Percentiles rank a stretch among this genome's conserved stretches.
phyloP scores from a whole-genome alignment of 2,797 vertebrate genomes.

The Fringilla coelebs region DNA sequence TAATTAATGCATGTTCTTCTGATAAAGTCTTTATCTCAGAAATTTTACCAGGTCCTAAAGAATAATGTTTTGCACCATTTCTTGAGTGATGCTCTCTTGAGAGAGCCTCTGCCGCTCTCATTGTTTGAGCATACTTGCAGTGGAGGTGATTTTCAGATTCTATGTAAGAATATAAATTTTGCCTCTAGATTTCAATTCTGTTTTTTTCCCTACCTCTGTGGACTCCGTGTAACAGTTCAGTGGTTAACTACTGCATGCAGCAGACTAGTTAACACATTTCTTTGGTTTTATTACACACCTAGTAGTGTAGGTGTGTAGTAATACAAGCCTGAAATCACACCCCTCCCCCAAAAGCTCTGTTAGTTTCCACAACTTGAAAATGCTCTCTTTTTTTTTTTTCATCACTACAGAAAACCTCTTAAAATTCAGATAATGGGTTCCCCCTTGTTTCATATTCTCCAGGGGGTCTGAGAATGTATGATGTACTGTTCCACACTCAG shows the following conservation, averaged over 20 bases:
- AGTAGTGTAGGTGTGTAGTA: too few relatives aligned
- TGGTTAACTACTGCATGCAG: neutral
- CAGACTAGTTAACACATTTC: neutral
- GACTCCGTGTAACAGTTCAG: rapidly evolving
- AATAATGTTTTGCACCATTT: neutral
- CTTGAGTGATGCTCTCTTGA: neutral
- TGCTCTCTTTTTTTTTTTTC: neutral
- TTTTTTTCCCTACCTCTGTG: neutral
- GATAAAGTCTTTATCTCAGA: neutral
- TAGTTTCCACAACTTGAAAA: neutral
- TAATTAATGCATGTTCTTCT: neutral
- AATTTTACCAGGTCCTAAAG: neutral
- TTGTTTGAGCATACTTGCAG: neutral
- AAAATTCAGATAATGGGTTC: neutral
- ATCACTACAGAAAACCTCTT: neutral
- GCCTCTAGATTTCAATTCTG: neutral
- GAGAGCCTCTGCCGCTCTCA: neutral
- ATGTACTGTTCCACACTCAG: neutral
- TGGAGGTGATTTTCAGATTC: neutral
- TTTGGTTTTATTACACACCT: neutral
- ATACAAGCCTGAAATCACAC: neutral
- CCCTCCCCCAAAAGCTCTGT: neutral
- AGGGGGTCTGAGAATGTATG: neutral
- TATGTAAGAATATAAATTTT: neutral
- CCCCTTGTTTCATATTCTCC: neutral